Conservation (phyloP, 2,797 vertebrate species). For the Micrastur ruficollis region DNA sequence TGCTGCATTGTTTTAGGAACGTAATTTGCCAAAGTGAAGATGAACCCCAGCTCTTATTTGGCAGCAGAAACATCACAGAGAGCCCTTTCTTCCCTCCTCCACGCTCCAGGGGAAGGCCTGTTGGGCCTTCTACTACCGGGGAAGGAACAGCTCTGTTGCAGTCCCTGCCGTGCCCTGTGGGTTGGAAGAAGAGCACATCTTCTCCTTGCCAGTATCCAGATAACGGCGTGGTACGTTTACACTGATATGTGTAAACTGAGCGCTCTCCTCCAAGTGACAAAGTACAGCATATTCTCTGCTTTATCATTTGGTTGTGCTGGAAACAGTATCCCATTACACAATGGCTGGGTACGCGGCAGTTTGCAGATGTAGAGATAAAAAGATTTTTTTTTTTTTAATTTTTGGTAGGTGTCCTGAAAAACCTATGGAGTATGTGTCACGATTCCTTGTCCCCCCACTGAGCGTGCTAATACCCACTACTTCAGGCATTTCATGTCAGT, state of each 20-base stretch:
- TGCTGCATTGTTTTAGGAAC: not conserved
- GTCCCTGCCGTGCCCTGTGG: not conserved
- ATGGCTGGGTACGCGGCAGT: not conserved
- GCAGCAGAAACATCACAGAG: not conserved
- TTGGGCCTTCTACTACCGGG: no score
- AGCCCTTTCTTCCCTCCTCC: not conserved
- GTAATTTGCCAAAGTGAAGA: not conserved
- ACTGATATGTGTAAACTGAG: not conserved
- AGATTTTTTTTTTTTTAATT: no score
- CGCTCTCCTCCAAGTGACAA: not conserved
- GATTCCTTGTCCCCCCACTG: not conserved
- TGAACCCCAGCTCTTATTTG: not conserved
- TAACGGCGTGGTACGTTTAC: rapidly evolving
- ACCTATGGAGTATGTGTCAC: rapidly evolving
- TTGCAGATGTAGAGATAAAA: not conserved
- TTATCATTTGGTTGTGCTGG: not conserved
- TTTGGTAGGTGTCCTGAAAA: not conserved
- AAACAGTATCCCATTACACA: not conserved
- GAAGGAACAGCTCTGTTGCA: not conserved
- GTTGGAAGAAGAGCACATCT: not conserved
- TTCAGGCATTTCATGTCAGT: not conserved
- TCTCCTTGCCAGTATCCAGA: rapidly evolving
- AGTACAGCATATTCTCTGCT: not conserved
- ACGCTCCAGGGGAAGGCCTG: not conserved
- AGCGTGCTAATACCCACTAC: not conserved